These are phyloP conservation scores for Pararge aegeria DNA, from an alignment of 1,140 invertebrate species.

Conservation along the genomic window DNA sequence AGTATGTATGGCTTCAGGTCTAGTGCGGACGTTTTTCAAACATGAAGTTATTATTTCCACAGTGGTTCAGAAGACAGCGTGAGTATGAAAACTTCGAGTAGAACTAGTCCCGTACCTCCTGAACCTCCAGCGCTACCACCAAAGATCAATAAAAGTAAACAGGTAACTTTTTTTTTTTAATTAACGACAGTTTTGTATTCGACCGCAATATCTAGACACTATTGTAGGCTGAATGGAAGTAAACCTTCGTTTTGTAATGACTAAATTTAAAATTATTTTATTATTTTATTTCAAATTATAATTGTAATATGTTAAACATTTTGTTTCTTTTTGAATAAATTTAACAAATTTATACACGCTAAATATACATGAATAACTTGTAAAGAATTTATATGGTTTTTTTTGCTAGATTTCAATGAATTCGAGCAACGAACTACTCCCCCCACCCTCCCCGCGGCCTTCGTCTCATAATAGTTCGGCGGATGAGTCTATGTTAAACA, in stretches of 20 bases:
- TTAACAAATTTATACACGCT: too few species aligned
- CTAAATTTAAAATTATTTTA: too few species aligned
- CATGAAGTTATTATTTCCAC: constrained; percentile 32
- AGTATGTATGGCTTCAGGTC: background rate
- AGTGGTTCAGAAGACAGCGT: constrained; percentile 72
- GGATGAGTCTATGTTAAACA: constrained; percentile 62
- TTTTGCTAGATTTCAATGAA: constrained; percentile 51
- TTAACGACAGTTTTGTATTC: background rate
- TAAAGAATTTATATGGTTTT: background rate
- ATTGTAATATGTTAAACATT: too few species aligned
- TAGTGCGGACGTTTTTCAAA: background rate
- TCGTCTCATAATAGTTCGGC: constrained; percentile 66
- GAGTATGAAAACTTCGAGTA: constrained; percentile 54
- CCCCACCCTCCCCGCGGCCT: constrained; percentile 66
- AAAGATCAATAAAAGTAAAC: constrained; percentile 82
- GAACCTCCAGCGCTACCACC: constrained; percentile 89
- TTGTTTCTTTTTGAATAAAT: too few species aligned
- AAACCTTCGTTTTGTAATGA: too few species aligned
- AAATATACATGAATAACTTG: too few species aligned
- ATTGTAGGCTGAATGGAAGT: too few species aligned
- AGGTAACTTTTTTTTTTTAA: constrained; percentile 39
- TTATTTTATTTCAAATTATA: too few species aligned
- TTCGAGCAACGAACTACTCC: constrained; percentile 67
- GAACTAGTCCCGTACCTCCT: constrained; percentile 58
- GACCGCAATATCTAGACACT: too few species aligned